Percentiles rank a stretch among this genome's conserved stretches.
These are phyloP conservation scores for Eulemur mongoz DNA, from an alignment of 2,797 vertebrate species.

Conservation along the genomic window DNA sequence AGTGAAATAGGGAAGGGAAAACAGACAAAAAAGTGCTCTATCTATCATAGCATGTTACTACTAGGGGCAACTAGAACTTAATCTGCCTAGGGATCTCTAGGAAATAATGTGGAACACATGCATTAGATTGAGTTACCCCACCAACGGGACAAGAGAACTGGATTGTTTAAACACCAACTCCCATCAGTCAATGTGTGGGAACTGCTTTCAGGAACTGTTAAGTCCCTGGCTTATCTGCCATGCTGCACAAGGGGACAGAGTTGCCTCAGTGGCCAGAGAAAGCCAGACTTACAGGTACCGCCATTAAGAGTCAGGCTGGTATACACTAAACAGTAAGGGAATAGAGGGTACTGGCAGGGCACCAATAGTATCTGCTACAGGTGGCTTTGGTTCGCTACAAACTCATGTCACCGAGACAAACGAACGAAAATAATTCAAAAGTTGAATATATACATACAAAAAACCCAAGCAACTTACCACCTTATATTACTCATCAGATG, in stretches of 20 bases:
- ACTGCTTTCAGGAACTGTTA: neutral
- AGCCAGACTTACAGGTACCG: neutral
- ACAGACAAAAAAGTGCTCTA: neutral
- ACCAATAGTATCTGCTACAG: neutral
- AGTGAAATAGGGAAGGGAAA: neutral
- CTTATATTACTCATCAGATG: neutral
- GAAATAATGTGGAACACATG: neutral
- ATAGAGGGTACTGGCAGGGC: neutral
- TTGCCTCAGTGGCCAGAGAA: neutral
- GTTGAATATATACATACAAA: neutral
- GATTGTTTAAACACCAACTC: neutral
- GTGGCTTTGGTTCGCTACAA: neutral
- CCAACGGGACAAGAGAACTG: neutral
- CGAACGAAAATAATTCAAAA: constrained; percentile 13
- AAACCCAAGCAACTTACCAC: neutral
- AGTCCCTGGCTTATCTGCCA: neutral
- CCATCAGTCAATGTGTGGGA: neutral
- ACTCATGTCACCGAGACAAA: neutral
- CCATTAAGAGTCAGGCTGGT: neutral
- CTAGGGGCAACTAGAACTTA: neutral
- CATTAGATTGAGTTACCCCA: neutral
- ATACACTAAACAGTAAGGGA: neutral
- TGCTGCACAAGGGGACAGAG: neutral
- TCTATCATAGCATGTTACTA: neutral
- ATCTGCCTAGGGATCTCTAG: neutral